These are phyloP conservation scores for Adoxophyes honmai DNA, from an alignment of 1,140 invertebrate species.

Conservation along the genomic window DNA sequence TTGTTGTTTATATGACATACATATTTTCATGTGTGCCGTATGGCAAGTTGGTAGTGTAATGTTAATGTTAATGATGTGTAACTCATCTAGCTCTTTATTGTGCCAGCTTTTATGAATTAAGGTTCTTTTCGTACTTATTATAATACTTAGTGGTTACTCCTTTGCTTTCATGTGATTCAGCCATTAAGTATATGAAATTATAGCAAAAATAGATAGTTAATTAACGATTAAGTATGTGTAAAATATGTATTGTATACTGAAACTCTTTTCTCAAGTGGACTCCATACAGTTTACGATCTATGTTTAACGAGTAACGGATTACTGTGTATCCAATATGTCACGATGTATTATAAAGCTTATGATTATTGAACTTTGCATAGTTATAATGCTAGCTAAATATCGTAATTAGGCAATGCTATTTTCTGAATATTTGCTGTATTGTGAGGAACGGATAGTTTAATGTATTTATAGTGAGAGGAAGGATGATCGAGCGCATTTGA, in stretches of 20 bases:
- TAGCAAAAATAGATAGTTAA: conserved; percentile 65
- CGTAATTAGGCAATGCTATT: conserved; percentile 73
- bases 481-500: conserved; percentile 65
- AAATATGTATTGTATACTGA: conserved; percentile 64
- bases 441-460: conserved; percentile 50
- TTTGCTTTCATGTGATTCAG: conserved; percentile 63
- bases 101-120: conserved; percentile 70
- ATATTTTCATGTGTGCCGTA: conserved; percentile 72
- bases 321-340: conserved; percentile 49
- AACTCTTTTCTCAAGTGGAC: conserved; percentile 32
- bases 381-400: conserved; percentile 70
- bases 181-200: conserved; percentile 65
- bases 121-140: conserved; percentile 71
- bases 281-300: conserved; percentile 33
- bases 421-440: conserved; percentile 68
- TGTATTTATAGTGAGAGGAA: conserved; percentile 68
- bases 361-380: conserved; percentile 55
- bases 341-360: conserved; percentile 64
- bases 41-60: conserved; percentile 48
- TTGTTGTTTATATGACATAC: conserved; percentile 63
- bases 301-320: conserved; percentile 29
- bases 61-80: conserved; percentile 55
- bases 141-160: conserved; percentile 48
- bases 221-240: conserved; percentile 58
- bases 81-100: conserved; percentile 71